Evolutionary conservation across 2,113 vertebrate genomes (phyloP).

Genomic region (Cynopterus brachyotis): DNA sequence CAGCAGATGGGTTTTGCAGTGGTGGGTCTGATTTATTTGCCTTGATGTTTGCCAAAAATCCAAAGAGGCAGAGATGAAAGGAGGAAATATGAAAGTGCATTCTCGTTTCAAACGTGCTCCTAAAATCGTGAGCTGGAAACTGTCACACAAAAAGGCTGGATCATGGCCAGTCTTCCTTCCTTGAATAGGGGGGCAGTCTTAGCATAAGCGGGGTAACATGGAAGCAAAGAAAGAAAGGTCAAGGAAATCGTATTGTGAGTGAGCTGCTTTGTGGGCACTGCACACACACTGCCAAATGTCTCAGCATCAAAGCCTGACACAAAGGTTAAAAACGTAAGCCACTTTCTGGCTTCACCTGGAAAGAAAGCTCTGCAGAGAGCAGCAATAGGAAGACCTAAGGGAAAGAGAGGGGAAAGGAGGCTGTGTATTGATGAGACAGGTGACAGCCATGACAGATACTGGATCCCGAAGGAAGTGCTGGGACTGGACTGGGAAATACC

Average conservation of each 20-base stretch:
- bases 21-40: conserved; percentile 60
- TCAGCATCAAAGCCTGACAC: conserved; percentile 25
- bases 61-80: conserved; percentile 61
- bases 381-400: neutral
- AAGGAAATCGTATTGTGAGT: neutral
- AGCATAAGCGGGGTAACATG: neutral
- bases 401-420: neutral
- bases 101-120: conserved; percentile 52
- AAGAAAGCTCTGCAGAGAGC: neutral
- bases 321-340: conserved; percentile 22
- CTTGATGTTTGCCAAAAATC: conserved; percentile 66
- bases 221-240: conserved; percentile 4
- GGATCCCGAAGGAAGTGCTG: neutral
- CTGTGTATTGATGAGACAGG: neutral
- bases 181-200: neutral
- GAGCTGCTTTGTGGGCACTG: neutral
- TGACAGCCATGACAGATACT: neutral
- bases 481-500: neutral
- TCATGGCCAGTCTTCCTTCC: neutral
- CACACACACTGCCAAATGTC: neutral
- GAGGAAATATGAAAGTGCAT: conserved; percentile 43
- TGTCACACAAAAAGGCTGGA: neutral
- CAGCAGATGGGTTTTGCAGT: conserved; percentile 69
- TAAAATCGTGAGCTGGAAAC: conserved; percentile 53
- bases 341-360: neutral